Base-by-base conservation (phyloP, 2,888 invertebrate genomes). In the Sinhomidia bicolor region DNA sequence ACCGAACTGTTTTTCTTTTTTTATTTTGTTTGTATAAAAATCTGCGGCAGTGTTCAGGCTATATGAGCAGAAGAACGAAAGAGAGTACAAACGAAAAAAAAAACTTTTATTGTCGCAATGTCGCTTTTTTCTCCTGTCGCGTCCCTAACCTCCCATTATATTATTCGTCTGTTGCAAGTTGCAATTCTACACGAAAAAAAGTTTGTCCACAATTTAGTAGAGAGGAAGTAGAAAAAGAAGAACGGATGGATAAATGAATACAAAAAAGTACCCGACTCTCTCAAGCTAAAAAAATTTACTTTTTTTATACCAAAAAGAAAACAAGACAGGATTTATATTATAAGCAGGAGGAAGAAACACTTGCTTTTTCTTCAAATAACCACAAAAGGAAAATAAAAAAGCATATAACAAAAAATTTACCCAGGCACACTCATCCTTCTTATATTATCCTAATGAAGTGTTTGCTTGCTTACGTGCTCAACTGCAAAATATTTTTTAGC, bases 101-200 rank as follows among this genome's bases (percentile, higher is more conserved):
- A 57, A 57, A 57, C 17, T 17, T 57, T n/a, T 68, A 32, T 68
- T 68, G 68, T 41, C 32, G 9, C 68, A 62, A 54, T 57, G 57
- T 57, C 26, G 29, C 7, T 62, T 29, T 62, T 14, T 4, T 51
- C 10, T 10, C 57, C 57, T 62, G 44, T 23, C 36, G 32, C 14
- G 71, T 71, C 74, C 74, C 74, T 5, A 51, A 74, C 47, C 47
- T 47, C 26, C 26, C n/a, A 51, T 74, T 51, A 32, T 29, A 36
- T 65, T 65, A 9, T 62, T 62, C 1, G 57, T 57, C 12, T 62
- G 57, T 17, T 60, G 57, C 57, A 60, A 60, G 20, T 60, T 60
- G n/a, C 9, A 9, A 41, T n/a, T n/a, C n/a, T n/a, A n/a, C n/a
- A n/a, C n/a, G 41, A 41, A 9, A 41, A 9, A 41, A 41, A 41